phyloP scores from a whole-genome alignment of 2,113 vertebrate genomes.

The Rostratula benghalensis region DNA sequence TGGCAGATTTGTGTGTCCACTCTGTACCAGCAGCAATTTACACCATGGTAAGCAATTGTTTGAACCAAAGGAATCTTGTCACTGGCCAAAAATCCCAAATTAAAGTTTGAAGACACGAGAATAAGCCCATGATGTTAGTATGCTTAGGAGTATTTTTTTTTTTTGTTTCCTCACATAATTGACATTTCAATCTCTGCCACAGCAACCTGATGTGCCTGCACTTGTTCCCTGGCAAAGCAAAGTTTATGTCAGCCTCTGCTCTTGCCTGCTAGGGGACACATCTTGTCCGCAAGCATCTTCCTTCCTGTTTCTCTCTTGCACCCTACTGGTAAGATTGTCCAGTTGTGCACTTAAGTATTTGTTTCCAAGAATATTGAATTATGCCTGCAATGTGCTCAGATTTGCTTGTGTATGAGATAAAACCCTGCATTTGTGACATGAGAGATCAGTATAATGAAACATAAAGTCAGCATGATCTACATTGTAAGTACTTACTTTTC shows the following conservation, averaged over 20 bases:
- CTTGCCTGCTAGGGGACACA: not conserved
- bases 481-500: not conserved
- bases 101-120: not conserved
- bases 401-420: not conserved
- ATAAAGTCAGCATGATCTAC: not conserved
- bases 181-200: not conserved
- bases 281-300: not conserved
- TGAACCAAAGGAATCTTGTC: not conserved
- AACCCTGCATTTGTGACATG: not conserved
- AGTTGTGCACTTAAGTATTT: not conserved
- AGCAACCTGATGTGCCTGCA: not conserved
- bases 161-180: not conserved
- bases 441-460: not conserved
- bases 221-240: not conserved
- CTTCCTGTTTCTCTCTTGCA: not conserved
- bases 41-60: fast-evolving
- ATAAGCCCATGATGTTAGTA: not conserved
- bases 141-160: not conserved
- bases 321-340: not conserved
- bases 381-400: not conserved
- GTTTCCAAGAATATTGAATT: not conserved
- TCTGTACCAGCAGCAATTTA: not conserved
- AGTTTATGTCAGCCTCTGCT: not conserved
- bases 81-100: not conserved
- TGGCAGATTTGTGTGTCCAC: not conserved